Evolutionary conservation across 2,797 vertebrate species (phyloP).

Genomic region (Gymnothorax reevesii): DNA sequence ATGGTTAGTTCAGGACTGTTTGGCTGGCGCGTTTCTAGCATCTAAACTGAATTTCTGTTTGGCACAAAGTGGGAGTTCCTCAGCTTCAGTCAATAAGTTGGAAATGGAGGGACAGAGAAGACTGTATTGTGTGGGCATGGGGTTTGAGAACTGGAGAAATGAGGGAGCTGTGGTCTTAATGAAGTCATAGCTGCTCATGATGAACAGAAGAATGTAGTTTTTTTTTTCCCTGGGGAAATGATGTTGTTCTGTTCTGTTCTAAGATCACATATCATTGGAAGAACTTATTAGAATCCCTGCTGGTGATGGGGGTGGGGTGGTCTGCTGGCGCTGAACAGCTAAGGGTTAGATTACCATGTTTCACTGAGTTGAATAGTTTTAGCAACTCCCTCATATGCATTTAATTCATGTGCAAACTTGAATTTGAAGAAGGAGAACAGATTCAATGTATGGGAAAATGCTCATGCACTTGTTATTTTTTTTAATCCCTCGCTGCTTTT

Average conservation of each 20-base stretch:
- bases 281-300: conserved; percentile 2
- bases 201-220: background rate
- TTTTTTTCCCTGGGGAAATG: background rate
- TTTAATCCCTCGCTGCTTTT: background rate
- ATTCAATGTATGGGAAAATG: background rate
- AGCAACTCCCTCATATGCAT: background rate
- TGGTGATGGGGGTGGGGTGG: background rate
- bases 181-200: background rate
- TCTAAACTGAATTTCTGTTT: background rate
- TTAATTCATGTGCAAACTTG: background rate
- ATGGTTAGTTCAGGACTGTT: background rate
- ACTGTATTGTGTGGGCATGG: background rate
- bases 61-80: background rate
- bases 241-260: background rate
- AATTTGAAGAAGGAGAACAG: background rate
- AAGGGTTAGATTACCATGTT: conserved; percentile 1
- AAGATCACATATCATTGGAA: conserved; percentile 11
- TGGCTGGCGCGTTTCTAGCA: background rate
- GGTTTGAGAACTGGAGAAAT: background rate
- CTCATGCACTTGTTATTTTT: background rate
- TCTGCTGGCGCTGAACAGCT: background rate
- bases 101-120: background rate
- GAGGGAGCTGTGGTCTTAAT: background rate
- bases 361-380: background rate
- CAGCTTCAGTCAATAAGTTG: background rate